Evolutionary conservation across 2,113 vertebrate species (phyloP).

Genomic region (Halichoerus grypus): DNA sequence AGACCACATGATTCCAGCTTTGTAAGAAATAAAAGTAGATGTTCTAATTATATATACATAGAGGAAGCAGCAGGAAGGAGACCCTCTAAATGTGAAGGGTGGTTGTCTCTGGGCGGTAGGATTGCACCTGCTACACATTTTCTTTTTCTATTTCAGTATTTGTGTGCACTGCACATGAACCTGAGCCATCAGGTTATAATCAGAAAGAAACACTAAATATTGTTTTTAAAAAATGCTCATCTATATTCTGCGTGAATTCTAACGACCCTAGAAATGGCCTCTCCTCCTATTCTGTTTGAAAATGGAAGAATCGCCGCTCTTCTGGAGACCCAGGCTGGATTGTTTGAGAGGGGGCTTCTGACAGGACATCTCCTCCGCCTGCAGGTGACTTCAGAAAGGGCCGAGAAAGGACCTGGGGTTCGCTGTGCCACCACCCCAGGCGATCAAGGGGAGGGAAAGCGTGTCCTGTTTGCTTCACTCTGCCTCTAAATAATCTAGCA

Average conservation of each 20-base stretch:
- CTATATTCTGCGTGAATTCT: background rate
- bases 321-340: fast-evolving
- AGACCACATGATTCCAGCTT: background rate
- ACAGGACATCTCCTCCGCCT: background rate
- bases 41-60: background rate
- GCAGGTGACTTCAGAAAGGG: background rate
- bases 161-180: background rate
- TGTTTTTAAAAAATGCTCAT: background rate
- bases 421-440: background rate
- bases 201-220: background rate
- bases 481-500: background rate
- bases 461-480: background rate
- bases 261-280: background rate
- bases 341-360: background rate
- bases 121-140: background rate
- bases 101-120: background rate
- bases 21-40: background rate
- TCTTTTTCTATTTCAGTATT: background rate
- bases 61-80: background rate
- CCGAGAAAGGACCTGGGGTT: background rate
- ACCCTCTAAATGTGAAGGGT: background rate
- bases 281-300: background rate
- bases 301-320: background rate
- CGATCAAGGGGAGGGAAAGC: no score
- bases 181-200: background rate